Evolutionary conservation across 2,888 invertebrate species (phyloP).

Genomic region (Phortica magna): DNA sequence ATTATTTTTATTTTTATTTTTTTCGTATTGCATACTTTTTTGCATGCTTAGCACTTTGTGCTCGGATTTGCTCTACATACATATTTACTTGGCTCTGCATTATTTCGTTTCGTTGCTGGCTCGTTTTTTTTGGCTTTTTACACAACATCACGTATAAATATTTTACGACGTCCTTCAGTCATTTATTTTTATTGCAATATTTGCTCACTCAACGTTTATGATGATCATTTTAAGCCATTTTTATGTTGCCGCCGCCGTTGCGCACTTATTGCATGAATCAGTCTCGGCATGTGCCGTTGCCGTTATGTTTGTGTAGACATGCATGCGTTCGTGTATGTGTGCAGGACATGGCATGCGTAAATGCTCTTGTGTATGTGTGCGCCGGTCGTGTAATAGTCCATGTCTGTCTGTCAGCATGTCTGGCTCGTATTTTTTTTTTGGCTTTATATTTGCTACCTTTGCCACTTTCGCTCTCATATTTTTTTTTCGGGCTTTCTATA

Average conservation of each 20-base stretch:
- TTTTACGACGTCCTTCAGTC: slow-evolving; percentile 76
- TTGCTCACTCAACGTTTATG: slow-evolving; percentile 78
- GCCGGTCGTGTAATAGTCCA: slow-evolving; percentile 21
- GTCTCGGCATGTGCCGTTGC: slow-evolving; percentile 41
- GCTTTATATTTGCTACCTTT: slow-evolving; percentile 12
- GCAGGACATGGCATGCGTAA: slow-evolving; percentile 8
- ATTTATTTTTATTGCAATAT: slow-evolving; percentile 78
- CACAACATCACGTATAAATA: slow-evolving; percentile 68
- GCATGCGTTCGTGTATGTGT: slow-evolving; percentile 28
- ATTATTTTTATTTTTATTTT: slow-evolving; percentile 30
- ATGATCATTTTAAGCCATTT: slow-evolving; percentile 78
- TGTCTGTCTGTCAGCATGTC: slow-evolving; percentile 40
- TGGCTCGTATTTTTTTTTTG: slow-evolving; percentile 7
- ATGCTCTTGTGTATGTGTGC: slow-evolving; percentile 29
- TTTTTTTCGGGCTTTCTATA: background rate
- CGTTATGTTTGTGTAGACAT: slow-evolving; percentile 31
- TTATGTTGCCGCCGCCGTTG: slow-evolving; percentile 65
- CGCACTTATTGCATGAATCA: slow-evolving; percentile 74
- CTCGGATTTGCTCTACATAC: slow-evolving; percentile 55
- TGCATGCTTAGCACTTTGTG: slow-evolving; percentile 59
- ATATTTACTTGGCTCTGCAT: slow-evolving; percentile 4
- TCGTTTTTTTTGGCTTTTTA: slow-evolving; percentile 9
- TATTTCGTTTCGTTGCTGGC: slow-evolving; percentile 39
- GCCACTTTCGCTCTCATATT: slow-evolving; percentile 1
- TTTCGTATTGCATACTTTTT: slow-evolving; percentile 34